Conservation (phyloP, 2,888 invertebrate species). For the Entomobrya multifasciata region DNA sequence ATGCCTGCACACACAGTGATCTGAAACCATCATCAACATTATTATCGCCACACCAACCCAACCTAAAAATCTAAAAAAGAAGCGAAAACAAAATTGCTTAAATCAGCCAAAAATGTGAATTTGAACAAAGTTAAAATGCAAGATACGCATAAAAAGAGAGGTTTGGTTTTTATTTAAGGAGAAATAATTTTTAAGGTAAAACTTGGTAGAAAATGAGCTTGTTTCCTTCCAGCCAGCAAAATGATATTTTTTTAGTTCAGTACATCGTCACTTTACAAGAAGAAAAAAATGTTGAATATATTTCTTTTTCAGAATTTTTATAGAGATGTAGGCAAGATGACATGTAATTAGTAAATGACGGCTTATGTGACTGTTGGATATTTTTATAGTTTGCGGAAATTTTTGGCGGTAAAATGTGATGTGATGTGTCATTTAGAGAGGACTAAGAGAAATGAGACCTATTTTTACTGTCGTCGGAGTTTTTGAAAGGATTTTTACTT, state of each 20-base stretch:
- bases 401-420: no score
- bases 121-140: constrained; percentile 43
- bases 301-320: no score
- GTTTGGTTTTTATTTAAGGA: no score
- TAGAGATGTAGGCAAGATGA: no score
- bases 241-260: constrained; percentile 49
- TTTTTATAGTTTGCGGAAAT: no score
- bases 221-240: constrained; percentile 68
- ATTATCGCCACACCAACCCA: constrained; percentile 41
- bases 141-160: constrained; percentile 48
- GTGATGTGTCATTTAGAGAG: no score
- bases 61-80: background rate
- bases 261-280: constrained; percentile 47
- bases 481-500: no score
- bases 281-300: background rate
- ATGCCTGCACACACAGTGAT: constrained; percentile 53
- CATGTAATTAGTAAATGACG: constrained; percentile 63
- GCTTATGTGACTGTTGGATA: no score
- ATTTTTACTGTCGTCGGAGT: no score
- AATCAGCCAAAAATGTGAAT: constrained; percentile 32
- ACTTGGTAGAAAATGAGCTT: constrained; percentile 71
- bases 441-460: no score
- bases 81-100: background rate
- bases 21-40: constrained; percentile 13
- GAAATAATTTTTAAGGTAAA: background rate